Conservation (phyloP, 2,113 vertebrate genomes). For the Eptatretus burgeri region DNA sequence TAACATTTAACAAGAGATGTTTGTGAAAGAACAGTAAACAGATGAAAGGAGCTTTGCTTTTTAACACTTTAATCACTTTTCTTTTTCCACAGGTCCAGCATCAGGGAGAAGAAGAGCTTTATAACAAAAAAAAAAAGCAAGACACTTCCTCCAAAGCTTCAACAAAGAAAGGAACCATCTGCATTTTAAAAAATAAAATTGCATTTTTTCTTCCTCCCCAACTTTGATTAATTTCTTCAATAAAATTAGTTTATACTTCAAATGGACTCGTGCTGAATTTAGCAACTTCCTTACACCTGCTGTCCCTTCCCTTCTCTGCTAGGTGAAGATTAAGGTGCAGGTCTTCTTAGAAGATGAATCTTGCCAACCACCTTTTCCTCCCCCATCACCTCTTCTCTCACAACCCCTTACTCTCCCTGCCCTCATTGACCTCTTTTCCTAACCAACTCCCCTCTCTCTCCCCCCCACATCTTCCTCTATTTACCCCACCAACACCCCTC, state of each 20-base stretch:
- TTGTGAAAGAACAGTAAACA: too few relatives aligned
- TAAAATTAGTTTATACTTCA: fast-evolving
- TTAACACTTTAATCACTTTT: too few relatives aligned
- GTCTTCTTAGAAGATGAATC: neutral
- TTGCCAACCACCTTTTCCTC: neutral
- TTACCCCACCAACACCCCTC: neutral
- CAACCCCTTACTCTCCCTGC: too few relatives aligned
- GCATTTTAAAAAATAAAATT: too few relatives aligned
- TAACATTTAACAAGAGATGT: too few relatives aligned
- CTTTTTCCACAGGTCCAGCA: too few relatives aligned
- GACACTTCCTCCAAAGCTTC: too few relatives aligned
- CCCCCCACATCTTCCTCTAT: neutral
- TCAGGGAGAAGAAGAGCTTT: too few relatives aligned
- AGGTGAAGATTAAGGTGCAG: neutral
- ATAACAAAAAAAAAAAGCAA: too few relatives aligned
- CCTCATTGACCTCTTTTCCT: neutral
- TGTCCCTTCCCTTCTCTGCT: neutral
- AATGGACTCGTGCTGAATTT: too few relatives aligned
- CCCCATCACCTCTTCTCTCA: neutral
- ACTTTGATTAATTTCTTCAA: fast-evolving
- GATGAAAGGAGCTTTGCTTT: too few relatives aligned
- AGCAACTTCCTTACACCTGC: fast-evolving
- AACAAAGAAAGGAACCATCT: too few relatives aligned
- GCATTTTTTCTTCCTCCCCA: neutral
- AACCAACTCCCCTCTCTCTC: neutral